These are phyloP conservation scores for Phrynocephalus forsythii DNA, from an alignment of 2,797 vertebrate species.

Conservation along the genomic window DNA sequence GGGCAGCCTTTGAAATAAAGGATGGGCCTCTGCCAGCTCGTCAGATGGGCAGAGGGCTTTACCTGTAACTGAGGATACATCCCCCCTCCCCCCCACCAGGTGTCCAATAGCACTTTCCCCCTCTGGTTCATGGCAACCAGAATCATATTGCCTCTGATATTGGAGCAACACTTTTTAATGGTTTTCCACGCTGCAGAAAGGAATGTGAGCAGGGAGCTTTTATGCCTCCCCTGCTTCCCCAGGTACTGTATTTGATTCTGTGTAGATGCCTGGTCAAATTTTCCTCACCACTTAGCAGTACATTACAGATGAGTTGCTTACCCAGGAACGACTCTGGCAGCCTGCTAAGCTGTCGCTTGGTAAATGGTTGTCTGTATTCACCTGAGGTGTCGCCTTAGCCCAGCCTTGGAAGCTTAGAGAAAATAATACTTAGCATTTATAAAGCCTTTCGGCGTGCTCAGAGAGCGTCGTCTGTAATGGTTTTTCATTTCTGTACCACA, in stretches of 20 bases:
- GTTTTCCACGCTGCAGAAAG: neutral
- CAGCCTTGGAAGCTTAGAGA: neutral
- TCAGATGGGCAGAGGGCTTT: no score
- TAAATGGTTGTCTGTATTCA: neutral
- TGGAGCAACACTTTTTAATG: neutral
- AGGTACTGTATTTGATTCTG: slow-evolving; percentile 1
- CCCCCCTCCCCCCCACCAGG: no score
- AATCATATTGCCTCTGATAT: neutral
- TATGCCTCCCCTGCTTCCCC: neutral
- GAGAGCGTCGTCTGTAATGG: neutral
- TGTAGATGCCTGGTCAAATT: neutral
- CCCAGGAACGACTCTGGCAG: neutral
- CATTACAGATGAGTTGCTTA: neutral
- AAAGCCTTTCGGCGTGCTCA: neutral
- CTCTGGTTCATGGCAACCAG: no score
- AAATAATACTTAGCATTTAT: slow-evolving; percentile 1
- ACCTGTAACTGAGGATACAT: no score
- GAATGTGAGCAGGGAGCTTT: neutral
- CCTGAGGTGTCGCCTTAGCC: neutral
- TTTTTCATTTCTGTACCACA: neutral
- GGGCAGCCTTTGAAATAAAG: no score
- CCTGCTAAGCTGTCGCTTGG: neutral
- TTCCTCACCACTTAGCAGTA: slow-evolving; percentile 9
- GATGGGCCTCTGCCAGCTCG: no score
- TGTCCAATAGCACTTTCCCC: no score